Evolutionary conservation across 2,113 vertebrate species (phyloP).

Genomic region (Motacilla tschutschensis): DNA sequence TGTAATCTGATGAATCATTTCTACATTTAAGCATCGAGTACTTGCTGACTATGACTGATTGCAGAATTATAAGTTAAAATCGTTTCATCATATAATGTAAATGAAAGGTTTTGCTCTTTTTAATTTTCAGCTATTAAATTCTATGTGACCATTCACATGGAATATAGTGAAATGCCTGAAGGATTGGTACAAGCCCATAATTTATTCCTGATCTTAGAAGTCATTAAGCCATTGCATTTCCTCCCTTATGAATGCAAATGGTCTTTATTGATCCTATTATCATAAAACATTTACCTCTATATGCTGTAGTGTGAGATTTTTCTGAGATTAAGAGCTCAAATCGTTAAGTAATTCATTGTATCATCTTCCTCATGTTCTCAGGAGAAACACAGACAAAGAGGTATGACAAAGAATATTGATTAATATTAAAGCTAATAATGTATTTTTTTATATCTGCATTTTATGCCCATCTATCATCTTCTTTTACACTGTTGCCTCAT

Average conservation of each 20-base stretch:
- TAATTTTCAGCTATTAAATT: conserved; percentile 15
- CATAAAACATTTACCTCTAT: neutral
- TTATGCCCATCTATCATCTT: neutral
- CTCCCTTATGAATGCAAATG: neutral
- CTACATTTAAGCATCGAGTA: neutral
- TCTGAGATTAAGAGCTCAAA: neutral
- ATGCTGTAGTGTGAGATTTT: neutral
- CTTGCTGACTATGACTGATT: neutral
- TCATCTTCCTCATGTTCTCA: neutral
- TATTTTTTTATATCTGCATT: neutral
- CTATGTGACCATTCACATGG: neutral
- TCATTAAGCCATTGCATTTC: neutral
- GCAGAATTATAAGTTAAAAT: neutral
- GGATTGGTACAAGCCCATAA: neutral
- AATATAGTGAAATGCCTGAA: neutral
- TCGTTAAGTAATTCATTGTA: neutral
- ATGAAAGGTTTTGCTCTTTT: neutral
- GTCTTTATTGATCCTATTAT: neutral
- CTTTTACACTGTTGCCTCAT: neutral
- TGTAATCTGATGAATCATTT: neutral
- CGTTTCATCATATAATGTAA: neutral
- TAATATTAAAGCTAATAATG: neutral
- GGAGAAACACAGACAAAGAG: neutral
- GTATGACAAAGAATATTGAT: neutral
- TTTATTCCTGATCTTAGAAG: neutral